Evolutionary conservation across 30 jellyfish, hydroid and myxozoan genomes (phyloP).

Genomic region (Pseudorhiza aurosa): DNA sequence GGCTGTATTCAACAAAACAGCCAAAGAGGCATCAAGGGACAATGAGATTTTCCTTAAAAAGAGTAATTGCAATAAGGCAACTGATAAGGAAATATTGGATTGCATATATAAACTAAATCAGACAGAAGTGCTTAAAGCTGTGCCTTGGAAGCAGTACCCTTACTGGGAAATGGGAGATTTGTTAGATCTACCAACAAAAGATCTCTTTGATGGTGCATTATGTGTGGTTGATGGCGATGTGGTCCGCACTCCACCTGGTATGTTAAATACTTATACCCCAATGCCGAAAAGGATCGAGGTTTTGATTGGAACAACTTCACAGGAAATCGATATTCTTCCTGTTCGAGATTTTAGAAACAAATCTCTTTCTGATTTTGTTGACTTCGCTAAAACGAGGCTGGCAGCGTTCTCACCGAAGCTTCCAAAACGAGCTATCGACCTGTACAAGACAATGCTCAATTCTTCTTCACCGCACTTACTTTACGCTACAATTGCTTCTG

Average conservation of each 20-base stretch:
- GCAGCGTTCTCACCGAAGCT: slow-evolving; percentile 33
- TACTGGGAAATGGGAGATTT: slow-evolving; percentile 33
- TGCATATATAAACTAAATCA: slow-evolving; percentile 52
- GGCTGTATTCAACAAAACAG: slow-evolving; percentile 44
- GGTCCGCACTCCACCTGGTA: slow-evolving; percentile 32
- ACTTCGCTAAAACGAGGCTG: neutral
- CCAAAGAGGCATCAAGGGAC: slow-evolving; percentile 60
- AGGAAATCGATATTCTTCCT: slow-evolving; percentile 40
- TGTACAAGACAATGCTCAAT: neutral
- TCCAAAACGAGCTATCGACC: neutral
- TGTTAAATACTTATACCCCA: neutral
- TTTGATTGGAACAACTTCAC: slow-evolving; percentile 72
- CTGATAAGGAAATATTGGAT: slow-evolving; percentile 1
- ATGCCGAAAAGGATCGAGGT: slow-evolving; percentile 34
- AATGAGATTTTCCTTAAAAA: slow-evolving; percentile 50
- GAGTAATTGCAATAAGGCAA: slow-evolving; percentile 30
- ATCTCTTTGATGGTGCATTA: slow-evolving; percentile 46
- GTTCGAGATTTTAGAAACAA: neutral
- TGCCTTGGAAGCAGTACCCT: slow-evolving; percentile 58
- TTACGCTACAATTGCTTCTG: slow-evolving; percentile 15
- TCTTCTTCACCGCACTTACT: neutral
- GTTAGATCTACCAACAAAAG: slow-evolving; percentile 38
- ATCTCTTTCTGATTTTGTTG: neutral
- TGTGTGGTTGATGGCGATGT: slow-evolving; percentile 69
- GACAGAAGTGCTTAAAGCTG: slow-evolving; percentile 30